These are phyloP conservation scores for Abscondita cerata DNA, from an alignment of 2,888 invertebrate genomes.

Conservation along the genomic window DNA sequence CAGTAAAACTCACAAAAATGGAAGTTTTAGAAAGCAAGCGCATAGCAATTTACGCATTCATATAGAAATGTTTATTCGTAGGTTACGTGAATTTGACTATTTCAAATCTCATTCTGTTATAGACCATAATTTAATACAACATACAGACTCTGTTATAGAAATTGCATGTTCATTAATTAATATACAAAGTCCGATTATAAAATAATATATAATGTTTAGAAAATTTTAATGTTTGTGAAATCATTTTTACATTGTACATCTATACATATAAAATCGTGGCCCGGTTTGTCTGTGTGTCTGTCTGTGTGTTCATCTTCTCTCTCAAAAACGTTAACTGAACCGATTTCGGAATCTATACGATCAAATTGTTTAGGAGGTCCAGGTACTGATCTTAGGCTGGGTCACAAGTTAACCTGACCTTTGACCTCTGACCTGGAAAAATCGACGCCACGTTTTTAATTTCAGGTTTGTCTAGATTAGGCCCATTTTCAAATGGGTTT, in stretches of 20 bases:
- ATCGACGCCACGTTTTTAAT: too few species aligned
- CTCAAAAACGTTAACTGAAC: neutral
- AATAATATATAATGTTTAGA: neutral
- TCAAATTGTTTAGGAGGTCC: too few species aligned
- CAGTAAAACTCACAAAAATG: conserved; percentile 3
- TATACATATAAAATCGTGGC: neutral
- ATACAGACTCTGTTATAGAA: conserved; percentile 1
- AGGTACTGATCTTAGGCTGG: too few species aligned
- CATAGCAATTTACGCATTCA: conserved; percentile 16
- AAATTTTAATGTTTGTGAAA: neutral
- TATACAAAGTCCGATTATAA: neutral
- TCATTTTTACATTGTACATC: neutral
- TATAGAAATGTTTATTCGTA: conserved; percentile 27
- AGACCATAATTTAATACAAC: neutral
- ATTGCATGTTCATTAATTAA: neutral
- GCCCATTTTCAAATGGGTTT: too few species aligned
- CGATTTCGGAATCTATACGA: too few species aligned
- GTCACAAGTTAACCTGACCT: too few species aligned
- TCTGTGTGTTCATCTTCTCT: neutral
- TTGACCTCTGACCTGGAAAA: too few species aligned
- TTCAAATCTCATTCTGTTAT: conserved; percentile 27
- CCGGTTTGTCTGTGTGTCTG: neutral
- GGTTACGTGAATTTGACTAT: conserved; percentile 28
- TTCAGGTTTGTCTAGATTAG: too few species aligned
- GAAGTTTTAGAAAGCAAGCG: conserved; percentile 20